Percentiles rank a stretch among this genome's conserved stretches.
Conservation (phyloP, 2,113 vertebrate species). For the Xyrauchen texanus region DNA sequence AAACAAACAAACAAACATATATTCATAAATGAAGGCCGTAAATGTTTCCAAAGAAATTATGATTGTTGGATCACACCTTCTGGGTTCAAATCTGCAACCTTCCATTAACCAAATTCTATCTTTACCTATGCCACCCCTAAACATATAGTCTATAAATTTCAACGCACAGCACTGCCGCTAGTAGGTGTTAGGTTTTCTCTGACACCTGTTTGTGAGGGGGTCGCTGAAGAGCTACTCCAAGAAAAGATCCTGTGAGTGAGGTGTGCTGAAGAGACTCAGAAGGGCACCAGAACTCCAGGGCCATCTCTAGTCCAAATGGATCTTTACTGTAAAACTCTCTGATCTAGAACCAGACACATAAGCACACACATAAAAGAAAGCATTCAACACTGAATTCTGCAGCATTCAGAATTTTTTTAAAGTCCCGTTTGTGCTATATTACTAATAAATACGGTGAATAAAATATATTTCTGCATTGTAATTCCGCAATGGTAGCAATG, state of each 20-base stretch:
- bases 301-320: slow-evolving; percentile 87
- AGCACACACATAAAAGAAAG: slow-evolving; percentile 3
- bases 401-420: too few species aligned
- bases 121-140: too few species aligned
- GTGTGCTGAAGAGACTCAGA: slow-evolving; percentile 91
- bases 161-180: neutral
- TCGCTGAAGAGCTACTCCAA: slow-evolving; percentile 89
- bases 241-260: slow-evolving; percentile 88
- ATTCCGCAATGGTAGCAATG: neutral
- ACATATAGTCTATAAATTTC: too few species aligned
- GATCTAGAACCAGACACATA: slow-evolving; percentile 73
- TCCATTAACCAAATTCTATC: too few species aligned
- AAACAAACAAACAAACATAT: neutral
- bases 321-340: slow-evolving; percentile 91
- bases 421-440: too few species aligned
- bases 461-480: too few species aligned
- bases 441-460: too few species aligned
- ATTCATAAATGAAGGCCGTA: too few species aligned
- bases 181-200: neutral
- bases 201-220: slow-evolving; percentile 92
- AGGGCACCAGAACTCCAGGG: slow-evolving; percentile 94
- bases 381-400: too few species aligned
- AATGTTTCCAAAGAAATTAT: neutral
- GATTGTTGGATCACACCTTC: neutral
- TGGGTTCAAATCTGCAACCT: too few species aligned